Base-by-base conservation (phyloP, 2,797 vertebrate genomes). In the Threskiornis aethiopicus region DNA sequence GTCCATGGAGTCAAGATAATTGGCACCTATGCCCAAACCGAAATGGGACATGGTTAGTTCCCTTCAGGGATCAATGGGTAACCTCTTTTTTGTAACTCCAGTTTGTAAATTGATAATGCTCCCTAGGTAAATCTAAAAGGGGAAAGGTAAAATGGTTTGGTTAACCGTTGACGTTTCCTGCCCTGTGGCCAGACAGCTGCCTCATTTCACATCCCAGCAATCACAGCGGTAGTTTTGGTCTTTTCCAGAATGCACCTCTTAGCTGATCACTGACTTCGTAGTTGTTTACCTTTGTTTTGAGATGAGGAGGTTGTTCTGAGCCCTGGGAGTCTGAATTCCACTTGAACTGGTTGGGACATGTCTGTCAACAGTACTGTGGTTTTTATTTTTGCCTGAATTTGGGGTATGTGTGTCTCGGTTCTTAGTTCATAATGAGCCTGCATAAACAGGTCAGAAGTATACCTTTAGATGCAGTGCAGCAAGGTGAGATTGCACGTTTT, bases 11-110 rank as follows among this genome's bases (percentile, higher is more conserved):
- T 97, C 97, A 93, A 98, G 97, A 99, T 97, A 97, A 46, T 99
- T 97, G 99, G 99, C 98, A 99, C 99, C 71, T 99, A 99, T 96
- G 99, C 99, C 97, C 99, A 99, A 98, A 99, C 99, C 85, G 99
- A 99, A 97, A 57, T 99, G 98, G 99, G 99, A 96, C 99, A 99
- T 98, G 99, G 99, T 99, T 98, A 99, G 99, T 99, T 98, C 87
- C 94, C 47, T 87, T 65, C 86, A 92, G 97, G 94, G 95, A 94
- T 95, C 71, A 31, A n/a, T 89, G 97, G 97, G 97, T 96, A 90
- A 95, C 93, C 90, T 95, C 51, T 93, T 66, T 79, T 81, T 83
- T 93, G 54, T 95, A 59, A 96, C 84, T 95, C 89, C 83, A 52
- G 39, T 71, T 88, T 64, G 73, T 91, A 82, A 83, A 72, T 22